Percentiles rank a stretch among this genome's conserved stretches.
Conservation (phyloP, 2,113 vertebrate genomes). For the Scalopus aquaticus region DNA sequence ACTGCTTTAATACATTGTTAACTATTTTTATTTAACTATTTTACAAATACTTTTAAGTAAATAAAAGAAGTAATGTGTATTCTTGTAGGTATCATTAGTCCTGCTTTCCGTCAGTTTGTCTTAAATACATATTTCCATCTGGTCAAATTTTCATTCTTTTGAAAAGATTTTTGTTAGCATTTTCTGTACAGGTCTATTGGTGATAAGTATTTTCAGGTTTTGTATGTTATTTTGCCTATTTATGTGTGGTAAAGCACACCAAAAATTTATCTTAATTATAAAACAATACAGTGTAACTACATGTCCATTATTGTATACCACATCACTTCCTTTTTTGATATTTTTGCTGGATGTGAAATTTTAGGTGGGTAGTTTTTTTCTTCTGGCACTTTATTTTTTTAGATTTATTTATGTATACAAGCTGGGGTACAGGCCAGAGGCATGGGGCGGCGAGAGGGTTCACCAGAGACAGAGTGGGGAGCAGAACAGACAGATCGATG, state of each 20-base stretch:
- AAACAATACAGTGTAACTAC: neutral
- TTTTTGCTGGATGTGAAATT: neutral
- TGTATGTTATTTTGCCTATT: neutral
- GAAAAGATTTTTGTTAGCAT: neutral
- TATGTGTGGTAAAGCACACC: neutral
- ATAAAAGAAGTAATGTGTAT: too few species aligned
- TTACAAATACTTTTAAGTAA: constrained; percentile 3
- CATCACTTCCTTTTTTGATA: neutral
- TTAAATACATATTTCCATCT: neutral
- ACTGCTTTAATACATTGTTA: neutral
- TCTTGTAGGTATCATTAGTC: neutral
- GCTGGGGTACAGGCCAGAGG: too few species aligned
- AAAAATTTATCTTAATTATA: neutral
- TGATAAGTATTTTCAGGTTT: neutral
- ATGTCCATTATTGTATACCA: neutral
- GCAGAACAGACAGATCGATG: too few species aligned
- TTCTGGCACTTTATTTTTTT: too few species aligned
- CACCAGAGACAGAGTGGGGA: too few species aligned
- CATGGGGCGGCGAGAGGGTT: too few species aligned
- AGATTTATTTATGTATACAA: too few species aligned
- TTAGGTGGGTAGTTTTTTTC: neutral
- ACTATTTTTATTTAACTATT: neutral
- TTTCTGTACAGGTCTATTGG: neutral
- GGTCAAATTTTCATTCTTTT: neutral
- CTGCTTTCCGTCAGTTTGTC: neutral